Conservation (phyloP, 2,797 vertebrate species). For the Taeniopygia guttata region DNA sequence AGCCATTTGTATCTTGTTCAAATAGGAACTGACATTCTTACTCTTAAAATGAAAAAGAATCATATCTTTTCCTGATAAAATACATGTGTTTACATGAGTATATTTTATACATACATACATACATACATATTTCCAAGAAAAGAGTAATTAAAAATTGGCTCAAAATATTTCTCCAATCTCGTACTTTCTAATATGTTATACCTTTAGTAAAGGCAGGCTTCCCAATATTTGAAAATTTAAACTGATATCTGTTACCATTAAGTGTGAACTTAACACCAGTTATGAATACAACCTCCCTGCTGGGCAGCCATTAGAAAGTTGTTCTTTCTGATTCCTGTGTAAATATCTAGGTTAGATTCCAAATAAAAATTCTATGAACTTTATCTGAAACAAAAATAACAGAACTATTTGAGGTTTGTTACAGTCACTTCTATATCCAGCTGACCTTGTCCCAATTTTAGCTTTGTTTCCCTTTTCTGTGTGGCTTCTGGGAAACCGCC, state of each 20-base stretch:
- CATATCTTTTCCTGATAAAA: background rate
- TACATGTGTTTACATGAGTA: background rate
- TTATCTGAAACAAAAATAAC: constrained; percentile 65
- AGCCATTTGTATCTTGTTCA: background rate
- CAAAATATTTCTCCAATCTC: background rate
- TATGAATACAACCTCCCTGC: background rate
- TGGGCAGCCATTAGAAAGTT: constrained; percentile 26
- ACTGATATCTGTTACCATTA: background rate
- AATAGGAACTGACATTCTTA: background rate
- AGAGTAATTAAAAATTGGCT: background rate
- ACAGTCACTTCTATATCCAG: constrained; percentile 36
- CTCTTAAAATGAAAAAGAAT: background rate
- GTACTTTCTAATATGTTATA: background rate
- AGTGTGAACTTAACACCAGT: background rate
- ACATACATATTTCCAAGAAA: background rate
- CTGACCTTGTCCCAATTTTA: constrained; percentile 66
- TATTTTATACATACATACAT: rapidly evolving
- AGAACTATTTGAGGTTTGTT: constrained; percentile 51
- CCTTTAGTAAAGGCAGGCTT: background rate
- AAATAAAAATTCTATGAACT: constrained; percentile 41
- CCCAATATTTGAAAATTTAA: constrained; percentile 1
- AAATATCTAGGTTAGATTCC: constrained; percentile 33
- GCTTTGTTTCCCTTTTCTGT: constrained; percentile 56
- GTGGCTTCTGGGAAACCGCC: constrained; percentile 36
- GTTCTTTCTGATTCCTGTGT: constrained; percentile 5